Conservation (phyloP, 2,888 invertebrate genomes). For the Tetranychus piercei region DNA sequence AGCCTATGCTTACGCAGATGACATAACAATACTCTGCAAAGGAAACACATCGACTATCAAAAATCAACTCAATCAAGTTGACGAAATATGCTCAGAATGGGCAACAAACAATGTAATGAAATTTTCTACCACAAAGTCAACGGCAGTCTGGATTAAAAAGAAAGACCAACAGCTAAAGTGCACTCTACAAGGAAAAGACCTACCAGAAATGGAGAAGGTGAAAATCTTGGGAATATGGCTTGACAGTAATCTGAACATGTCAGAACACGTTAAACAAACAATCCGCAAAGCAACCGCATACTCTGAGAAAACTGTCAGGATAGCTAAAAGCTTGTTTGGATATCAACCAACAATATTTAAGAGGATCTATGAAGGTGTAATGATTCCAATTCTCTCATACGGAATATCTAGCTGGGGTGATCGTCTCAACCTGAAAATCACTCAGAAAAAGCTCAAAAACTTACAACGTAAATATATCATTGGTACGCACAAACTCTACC, state of each 20-base stretch:
- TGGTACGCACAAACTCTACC: too few relatives aligned
- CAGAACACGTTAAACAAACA: not conserved
- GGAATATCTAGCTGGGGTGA: not conserved
- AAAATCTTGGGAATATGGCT: too few relatives aligned
- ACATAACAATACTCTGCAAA: not conserved
- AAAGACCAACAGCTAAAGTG: not conserved
- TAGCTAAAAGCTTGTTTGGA: not conserved
- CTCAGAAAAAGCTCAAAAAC: too few relatives aligned
- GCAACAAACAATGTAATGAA: not conserved
- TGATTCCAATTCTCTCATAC: not conserved
- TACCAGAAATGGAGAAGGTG: too few relatives aligned
- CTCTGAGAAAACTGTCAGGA: not conserved
- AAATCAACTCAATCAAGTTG: not conserved
- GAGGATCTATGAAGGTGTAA: not conserved
- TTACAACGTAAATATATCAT: too few relatives aligned
- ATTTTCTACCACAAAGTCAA: slow-evolving; percentile 7
- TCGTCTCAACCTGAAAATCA: not conserved
- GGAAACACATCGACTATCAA: not conserved
- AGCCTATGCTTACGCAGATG: slow-evolving; percentile 11
- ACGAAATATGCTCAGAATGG: not conserved
- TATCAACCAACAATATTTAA: not conserved
- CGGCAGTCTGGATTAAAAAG: too few relatives aligned
- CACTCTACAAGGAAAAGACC: too few relatives aligned
- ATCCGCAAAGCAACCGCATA: not conserved
- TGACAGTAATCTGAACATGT: too few relatives aligned